Percentiles rank a stretch among this genome's conserved stretches.
Conservation (phyloP, 2,888 invertebrate species). For the Dolichomitus sp. region DNA sequence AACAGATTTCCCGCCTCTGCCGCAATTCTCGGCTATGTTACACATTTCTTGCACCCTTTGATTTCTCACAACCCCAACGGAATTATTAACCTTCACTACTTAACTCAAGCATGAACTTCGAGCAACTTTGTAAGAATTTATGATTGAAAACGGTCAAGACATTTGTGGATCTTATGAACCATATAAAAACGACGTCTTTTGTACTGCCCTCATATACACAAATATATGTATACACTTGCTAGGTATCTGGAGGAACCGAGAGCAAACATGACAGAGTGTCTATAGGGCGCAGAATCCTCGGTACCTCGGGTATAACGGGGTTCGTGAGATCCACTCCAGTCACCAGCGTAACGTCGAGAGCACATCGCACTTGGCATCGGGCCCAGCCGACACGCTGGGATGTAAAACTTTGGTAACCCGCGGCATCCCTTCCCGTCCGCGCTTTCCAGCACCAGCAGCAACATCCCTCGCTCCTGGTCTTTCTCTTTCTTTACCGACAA, state of each 20-base stretch:
- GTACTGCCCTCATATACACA: background rate
- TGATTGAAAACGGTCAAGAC: background rate
- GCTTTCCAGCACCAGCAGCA: slow-evolving; percentile 21
- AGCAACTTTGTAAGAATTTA: background rate
- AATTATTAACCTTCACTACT: background rate
- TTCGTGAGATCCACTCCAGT: slow-evolving; percentile 44
- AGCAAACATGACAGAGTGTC: slow-evolving; percentile 16
- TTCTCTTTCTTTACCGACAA: slow-evolving; percentile 17
- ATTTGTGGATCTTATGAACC: slow-evolving; percentile 1
- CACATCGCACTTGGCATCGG: slow-evolving; percentile 59
- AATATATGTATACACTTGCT: background rate
- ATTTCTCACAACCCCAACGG: background rate
- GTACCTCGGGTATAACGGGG: slow-evolving; percentile 40
- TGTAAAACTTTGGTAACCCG: slow-evolving; percentile 56
- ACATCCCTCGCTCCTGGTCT: background rate
- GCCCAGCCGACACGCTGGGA: slow-evolving; percentile 56
- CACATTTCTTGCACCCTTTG: background rate
- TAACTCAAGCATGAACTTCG: background rate
- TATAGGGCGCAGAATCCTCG: slow-evolving; percentile 9
- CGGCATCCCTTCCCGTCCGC: slow-evolving; percentile 25
- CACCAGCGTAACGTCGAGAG: slow-evolving; percentile 52
- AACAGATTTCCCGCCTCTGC: too few relatives aligned
- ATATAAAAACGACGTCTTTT: background rate
- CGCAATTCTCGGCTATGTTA: background rate
- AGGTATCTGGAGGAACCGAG: slow-evolving; percentile 7